phyloP scores from a whole-genome alignment of 2,888 invertebrate genomes.

The Antheraea assamensis region DNA sequence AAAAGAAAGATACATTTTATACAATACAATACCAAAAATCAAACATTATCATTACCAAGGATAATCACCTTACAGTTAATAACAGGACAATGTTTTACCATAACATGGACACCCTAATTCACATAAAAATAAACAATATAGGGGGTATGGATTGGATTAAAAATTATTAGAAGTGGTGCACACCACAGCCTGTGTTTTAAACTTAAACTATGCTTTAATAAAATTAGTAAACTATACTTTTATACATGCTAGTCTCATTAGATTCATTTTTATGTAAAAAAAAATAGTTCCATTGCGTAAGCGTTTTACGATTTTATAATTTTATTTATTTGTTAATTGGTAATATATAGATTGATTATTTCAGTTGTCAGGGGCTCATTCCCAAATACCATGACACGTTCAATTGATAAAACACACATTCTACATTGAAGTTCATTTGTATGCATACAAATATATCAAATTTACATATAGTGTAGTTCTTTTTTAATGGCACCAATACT shows the following conservation, averaged over 20 bases:
- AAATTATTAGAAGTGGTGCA: not conserved
- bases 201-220: slow-evolving; percentile 2
- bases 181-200: slow-evolving; percentile 13
- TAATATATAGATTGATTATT: not conserved
- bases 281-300: not conserved
- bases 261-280: slow-evolving; percentile 9
- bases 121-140: slow-evolving; percentile 44
- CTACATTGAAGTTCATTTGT: not conserved
- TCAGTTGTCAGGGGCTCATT: not conserved
- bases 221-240: not conserved
- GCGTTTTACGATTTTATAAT: not conserved
- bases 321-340: not conserved
- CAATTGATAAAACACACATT: not conserved
- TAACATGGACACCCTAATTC: slow-evolving; percentile 59
- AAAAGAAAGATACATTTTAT: slow-evolving; percentile 64
- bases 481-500: slow-evolving; percentile 8
- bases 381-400: not conserved
- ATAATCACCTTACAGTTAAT: slow-evolving; percentile 28
- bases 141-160: not conserved
- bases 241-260: slow-evolving; percentile 5
- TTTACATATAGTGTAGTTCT: too few species aligned
- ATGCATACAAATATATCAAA: not conserved
- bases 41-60: slow-evolving; percentile 45
- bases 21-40: slow-evolving; percentile 62
- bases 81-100: slow-evolving; percentile 54